phyloP scores from a whole-genome alignment of 1,140 invertebrate species.

The Drosophila ficusphila region DNA sequence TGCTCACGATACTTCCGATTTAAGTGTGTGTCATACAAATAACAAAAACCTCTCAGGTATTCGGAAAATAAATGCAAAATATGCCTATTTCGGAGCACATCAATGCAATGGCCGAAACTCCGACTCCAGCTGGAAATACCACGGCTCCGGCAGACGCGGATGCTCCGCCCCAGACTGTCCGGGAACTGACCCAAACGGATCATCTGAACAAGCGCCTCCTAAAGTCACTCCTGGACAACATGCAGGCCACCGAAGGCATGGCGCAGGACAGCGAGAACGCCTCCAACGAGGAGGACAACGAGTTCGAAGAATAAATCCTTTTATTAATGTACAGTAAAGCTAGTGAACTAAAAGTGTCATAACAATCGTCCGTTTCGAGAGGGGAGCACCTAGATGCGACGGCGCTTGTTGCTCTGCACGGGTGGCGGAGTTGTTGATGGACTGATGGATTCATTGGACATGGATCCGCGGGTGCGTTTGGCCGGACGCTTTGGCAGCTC shows the following conservation, averaged over 20 bases:
- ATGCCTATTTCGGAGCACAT: conserved; percentile 66
- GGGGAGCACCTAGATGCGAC: conserved; percentile 67
- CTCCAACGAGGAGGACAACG: conserved; percentile 49
- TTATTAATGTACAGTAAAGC: conserved; percentile 61
- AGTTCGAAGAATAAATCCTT: conserved; percentile 64
- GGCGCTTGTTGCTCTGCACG: conserved; percentile 71
- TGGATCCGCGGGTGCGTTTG: conserved; percentile 83
- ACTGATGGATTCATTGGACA: conserved; percentile 82
- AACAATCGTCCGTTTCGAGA: conserved; percentile 23
- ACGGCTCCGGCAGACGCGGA: conserved; percentile 26
- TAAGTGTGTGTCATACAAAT: conserved; percentile 27
- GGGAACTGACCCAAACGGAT: conserved; percentile 79
- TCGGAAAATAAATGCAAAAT: conserved; percentile 12
- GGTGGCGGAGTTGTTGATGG: conserved; percentile 83
- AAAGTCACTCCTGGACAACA: conserved; percentile 67
- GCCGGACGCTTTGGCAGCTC: conserved; percentile 77
- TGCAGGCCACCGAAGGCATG: conserved; percentile 51
- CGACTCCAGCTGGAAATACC: conserved; percentile 16
- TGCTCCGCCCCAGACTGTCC: conserved; percentile 23
- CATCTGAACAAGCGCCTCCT: conserved; percentile 71
- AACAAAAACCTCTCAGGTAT: neutral
- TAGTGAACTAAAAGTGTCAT: conserved; percentile 48
- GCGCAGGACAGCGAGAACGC: conserved; percentile 20
- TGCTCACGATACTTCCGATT: neutral
- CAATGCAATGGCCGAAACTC: conserved; percentile 46